Evolutionary conservation across 64 coral and sea anemone genomes (phyloP).

Genomic region (Stichodactyla mertensii): DNA sequence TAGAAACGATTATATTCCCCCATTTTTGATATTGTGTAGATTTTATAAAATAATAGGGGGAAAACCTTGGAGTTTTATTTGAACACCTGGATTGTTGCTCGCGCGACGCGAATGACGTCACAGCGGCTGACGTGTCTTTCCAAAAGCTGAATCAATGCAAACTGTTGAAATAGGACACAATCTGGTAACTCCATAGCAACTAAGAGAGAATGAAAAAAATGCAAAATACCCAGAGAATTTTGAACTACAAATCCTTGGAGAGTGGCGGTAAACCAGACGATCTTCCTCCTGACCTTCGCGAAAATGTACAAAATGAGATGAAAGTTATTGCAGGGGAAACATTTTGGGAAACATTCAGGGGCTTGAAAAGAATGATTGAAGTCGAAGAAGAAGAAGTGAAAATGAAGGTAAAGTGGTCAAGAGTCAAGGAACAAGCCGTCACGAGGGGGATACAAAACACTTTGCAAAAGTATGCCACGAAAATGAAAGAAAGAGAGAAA

Average conservation of each 20-base stretch:
- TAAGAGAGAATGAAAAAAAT: no score
- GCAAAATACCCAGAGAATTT: no score
- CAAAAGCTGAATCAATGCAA: neutral
- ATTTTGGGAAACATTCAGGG: neutral
- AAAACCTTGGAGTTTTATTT: neutral
- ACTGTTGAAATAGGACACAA: no score
- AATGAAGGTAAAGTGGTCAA: neutral
- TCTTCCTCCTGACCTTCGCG: neutral
- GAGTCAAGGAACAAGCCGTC: neutral
- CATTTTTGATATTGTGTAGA: no score
- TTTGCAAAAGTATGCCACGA: neutral
- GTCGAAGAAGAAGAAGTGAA: slow-evolving; percentile 5
- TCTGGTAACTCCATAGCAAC: no score
- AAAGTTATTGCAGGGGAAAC: no score
- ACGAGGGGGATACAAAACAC: neutral
- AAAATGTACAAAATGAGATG: neutral
- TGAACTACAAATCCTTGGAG: no score
- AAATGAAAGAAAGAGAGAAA: neutral
- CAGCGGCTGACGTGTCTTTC: neutral
- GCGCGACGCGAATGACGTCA: neutral
- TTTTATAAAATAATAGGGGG: no score
- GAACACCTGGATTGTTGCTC: neutral
- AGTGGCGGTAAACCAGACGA: no score
- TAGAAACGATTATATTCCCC: no score
- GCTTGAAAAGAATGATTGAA: neutral